Conservation (phyloP, 2,113 vertebrate genomes). For the Catharus fuscescens region DNA sequence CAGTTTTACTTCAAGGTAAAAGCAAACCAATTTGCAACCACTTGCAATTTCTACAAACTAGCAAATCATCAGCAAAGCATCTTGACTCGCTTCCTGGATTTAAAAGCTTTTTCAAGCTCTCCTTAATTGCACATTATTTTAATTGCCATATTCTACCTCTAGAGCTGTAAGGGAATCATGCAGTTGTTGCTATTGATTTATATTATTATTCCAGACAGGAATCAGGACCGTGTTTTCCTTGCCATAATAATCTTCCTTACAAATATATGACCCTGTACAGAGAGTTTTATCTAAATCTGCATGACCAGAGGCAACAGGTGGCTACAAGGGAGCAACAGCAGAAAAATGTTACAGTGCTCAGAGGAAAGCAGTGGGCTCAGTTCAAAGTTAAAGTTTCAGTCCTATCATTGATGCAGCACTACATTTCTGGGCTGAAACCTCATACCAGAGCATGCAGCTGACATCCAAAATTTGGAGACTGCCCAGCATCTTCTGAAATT, state of each 20-base stretch:
- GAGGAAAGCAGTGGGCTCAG: neutral
- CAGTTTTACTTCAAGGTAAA: slow-evolving; percentile 17
- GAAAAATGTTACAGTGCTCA: neutral
- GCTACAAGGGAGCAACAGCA: neutral
- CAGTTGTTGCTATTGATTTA: neutral
- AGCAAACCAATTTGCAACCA: slow-evolving; percentile 1
- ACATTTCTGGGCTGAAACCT: neutral
- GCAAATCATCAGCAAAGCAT: slow-evolving; percentile 13
- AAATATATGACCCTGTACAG: neutral
- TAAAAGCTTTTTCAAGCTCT: slow-evolving; percentile 43
- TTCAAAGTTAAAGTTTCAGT: neutral
- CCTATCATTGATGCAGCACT: neutral
- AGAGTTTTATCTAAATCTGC: neutral
- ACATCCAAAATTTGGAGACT: neutral
- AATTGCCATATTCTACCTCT: neutral
- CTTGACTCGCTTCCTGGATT: slow-evolving; percentile 23
- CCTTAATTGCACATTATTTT: slow-evolving; percentile 21
- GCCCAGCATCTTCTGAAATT: neutral
- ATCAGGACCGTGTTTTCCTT: neutral
- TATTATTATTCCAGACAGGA: neutral
- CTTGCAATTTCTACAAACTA: neutral
- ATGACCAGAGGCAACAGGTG: neutral
- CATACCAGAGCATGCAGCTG: neutral
- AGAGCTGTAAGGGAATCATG: neutral
- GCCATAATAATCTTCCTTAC: neutral